Percentiles rank a stretch among this genome's conserved stretches.
phyloP scores from a whole-genome alignment of 2,888 invertebrate species.

The Agonopterix arenella region DNA sequence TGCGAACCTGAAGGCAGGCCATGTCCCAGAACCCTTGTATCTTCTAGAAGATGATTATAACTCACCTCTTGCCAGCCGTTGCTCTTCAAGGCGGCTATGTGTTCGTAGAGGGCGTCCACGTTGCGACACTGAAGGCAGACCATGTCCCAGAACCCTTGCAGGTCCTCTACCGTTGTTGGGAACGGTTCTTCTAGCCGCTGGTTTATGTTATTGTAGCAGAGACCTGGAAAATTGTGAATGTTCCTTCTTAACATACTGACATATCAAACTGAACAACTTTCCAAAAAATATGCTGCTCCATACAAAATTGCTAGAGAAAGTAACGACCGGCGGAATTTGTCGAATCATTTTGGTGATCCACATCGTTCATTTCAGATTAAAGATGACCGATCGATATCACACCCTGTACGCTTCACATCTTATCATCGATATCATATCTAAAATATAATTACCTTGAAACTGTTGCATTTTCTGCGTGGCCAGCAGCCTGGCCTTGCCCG shows the following conservation, averaged over 20 bases:
- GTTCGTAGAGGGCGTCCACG: conserved; percentile 86
- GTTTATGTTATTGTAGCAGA: conserved; percentile 81
- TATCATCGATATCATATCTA: too few species aligned
- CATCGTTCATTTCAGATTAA: too few species aligned
- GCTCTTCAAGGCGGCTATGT: conserved; percentile 78
- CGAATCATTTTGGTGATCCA: too few species aligned
- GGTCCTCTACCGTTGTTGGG: conserved; percentile 91
- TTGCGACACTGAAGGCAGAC: conserved; percentile 93
- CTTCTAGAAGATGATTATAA: too few species aligned
- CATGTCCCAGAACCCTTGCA: conserved; percentile 99
- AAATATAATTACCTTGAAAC: conserved; percentile 88
- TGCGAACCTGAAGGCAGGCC: conserved; percentile 93
- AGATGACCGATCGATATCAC: too few species aligned
- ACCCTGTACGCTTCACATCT: too few species aligned
- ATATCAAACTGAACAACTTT: too few species aligned
- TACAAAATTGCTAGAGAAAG: too few species aligned
- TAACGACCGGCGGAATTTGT: too few species aligned
- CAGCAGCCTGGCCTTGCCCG: conserved; percentile 93
- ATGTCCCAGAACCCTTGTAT: conserved; percentile 98
- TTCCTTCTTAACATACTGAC: too few species aligned
- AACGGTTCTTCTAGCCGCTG: conserved; percentile 86
- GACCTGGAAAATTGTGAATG: conserved; percentile 76
- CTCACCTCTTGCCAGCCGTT: conserved; percentile 82
- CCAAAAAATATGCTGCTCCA: too few species aligned
- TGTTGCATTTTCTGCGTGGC: conserved; percentile 96